A percentile compares a stretch with the other conserved stretches of the same genome.
Conservation (phyloP, 2,888 invertebrate genomes). For the Euproctis similis region DNA sequence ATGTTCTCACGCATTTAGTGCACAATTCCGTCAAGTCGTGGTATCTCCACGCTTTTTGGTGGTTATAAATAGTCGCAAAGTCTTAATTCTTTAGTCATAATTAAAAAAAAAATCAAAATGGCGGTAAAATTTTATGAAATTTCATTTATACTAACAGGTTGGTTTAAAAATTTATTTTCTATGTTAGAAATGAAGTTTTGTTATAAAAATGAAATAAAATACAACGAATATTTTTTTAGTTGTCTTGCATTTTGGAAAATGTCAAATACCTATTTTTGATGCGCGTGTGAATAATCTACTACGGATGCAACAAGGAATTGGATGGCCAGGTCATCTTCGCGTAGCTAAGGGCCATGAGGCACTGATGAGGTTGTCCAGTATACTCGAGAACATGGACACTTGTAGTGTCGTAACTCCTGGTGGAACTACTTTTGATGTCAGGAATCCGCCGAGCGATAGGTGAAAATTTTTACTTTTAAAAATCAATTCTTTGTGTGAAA, state of each 20-base stretch:
- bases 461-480: no score
- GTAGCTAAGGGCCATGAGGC: conserved; percentile 52
- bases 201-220: background rate
- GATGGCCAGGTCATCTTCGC: conserved; percentile 45
- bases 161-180: background rate
- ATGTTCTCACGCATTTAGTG: no score
- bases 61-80: no score
- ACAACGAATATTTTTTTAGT: conserved; percentile 13
- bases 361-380: conserved; percentile 37
- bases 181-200: background rate
- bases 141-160: background rate
- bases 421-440: conserved; percentile 38
- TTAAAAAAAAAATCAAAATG: no score
- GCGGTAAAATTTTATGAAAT: no score
- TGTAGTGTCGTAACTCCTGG: conserved; percentile 46
- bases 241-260: conserved; percentile 12
- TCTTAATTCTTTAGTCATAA: no score
- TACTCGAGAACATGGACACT: conserved; percentile 30
- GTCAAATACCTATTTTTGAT: conserved; percentile 23
- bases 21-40: no score
- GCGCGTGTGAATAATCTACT: conserved; percentile 38
- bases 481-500: no score
- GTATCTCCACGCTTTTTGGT: no score
- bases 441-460: conserved; percentile 41
- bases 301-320: conserved; percentile 50